Evolutionary conservation across 1,140 invertebrate genomes (phyloP), one percentile per base, ranked within the genome.

Genomic region (Archegozetes longisetosus): DNA sequence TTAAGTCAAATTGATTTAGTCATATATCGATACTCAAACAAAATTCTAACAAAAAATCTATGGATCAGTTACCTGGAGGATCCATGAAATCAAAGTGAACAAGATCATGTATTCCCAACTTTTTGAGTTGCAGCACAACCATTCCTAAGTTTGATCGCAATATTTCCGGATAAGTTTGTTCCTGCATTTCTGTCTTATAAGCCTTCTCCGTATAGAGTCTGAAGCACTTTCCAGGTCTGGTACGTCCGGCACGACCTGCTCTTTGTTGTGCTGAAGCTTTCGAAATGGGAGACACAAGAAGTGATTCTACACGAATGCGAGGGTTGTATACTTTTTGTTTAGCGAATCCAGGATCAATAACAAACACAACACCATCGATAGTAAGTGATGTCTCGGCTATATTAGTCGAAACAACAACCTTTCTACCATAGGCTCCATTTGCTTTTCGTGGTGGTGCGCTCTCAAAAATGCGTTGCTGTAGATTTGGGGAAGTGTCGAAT

Each of bases 31-130:
- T 27, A 61, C 14, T 46, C 0, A 50, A 24, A 53, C 24, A 62
- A 9, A 55, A 59, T 28, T 20, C 1, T 27, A 26, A 61, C 2
- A 9, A 24, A 22, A 23, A 55, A 49, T 17, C 20, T 28, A 57
- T n/a, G 14, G 9, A n/a, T 32, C 26, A 64, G 50, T 56, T 65
- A 79, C 78, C 78, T 24, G 95, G 95, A 20, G 95, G 95, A 77
- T 99, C 95, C 95, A 99, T 98, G 73, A 98, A 99, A 75, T 99
- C 95, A 75, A 99, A 99, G 73, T 98, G 95, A 32, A 99, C 95
- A 66, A 99, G 76, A 77, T 99, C 96, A 71, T 98, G 93, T 67
- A 99, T 98, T 64, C 96, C 96, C 40, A 99, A 79, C 76, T 98
- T 98, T 72, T 98, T 98, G 65, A 99, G 76, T 75, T 99, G 95